These are phyloP conservation scores for Colius striatus DNA, from an alignment of 2,113 vertebrate genomes.

Conservation along the genomic window DNA sequence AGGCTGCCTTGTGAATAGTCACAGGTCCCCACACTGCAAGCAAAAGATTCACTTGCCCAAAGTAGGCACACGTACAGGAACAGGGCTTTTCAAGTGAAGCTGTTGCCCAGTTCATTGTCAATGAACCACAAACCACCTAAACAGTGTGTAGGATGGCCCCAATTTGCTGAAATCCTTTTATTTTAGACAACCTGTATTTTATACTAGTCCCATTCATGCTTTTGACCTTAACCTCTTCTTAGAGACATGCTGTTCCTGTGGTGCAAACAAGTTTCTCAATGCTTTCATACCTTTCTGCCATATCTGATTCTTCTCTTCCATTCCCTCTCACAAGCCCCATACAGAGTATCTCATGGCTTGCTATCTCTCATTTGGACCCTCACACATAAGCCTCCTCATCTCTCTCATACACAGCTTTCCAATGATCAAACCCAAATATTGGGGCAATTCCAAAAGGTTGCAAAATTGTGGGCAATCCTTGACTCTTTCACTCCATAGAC, in stretches of 20 bases:
- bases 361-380: not conserved
- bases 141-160: not conserved
- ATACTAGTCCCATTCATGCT: not conserved
- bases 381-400: not conserved
- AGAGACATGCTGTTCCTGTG: not conserved
- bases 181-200: not conserved
- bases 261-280: not conserved
- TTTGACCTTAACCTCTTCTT: not conserved
- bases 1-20: not conserved
- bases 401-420: not conserved
- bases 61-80: not conserved
- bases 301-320: not conserved
- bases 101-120: not conserved
- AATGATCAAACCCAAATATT: not conserved
- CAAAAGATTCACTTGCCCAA: not conserved
- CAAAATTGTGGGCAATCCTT: not conserved
- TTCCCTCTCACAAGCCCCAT: not conserved
- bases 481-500: not conserved
- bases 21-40: not conserved
- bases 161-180: not conserved
- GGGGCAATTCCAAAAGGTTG: no score
- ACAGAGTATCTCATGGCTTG: not conserved
- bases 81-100: not conserved
- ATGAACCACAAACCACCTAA: not conserved
- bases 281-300: not conserved